Evolutionary conservation across 1,140 invertebrate species (phyloP), one percentile per base, ranked within the genome.

Genomic region (Brachionus rotundiformis): DNA sequence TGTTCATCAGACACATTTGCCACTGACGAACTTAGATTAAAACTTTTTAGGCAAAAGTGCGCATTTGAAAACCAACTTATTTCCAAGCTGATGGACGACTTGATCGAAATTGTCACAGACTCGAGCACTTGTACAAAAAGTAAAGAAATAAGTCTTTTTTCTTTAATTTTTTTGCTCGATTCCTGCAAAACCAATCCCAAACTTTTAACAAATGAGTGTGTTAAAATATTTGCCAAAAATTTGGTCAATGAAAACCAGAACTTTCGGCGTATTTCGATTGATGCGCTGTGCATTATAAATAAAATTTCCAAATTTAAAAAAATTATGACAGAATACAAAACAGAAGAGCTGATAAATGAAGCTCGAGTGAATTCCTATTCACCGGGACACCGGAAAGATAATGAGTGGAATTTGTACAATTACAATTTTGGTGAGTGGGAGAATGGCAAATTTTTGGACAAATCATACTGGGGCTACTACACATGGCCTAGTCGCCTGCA

Each of bases 401-500:
- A 81, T 19, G 10, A 7, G 4, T 81, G 79, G 54, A 16, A 79
- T 63, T 10, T 79, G 47, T 79, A 36, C 36, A 23, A 63, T 36
- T 29, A 36, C 23, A 63, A 79, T 39, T 79, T 79, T 79, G 16
- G 2, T 8, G 39, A 44, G 11, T 79, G 44, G 44, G 7, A 19
- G 5, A 10, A 79, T 33, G 47, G 41, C 11, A 54, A 90, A 36
- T 91, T 90, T 84, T 86, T 94, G 5, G 91, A 94, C 84, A 91
- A 92, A 83, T 90, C 90, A 13, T 90, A 90, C 83, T 88, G 90
- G 82, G 94, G 95, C 3, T 95, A 92, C 86, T 94, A 94, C 84
- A 88, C 87, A 1, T 96, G 94, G 94, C 93, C 94, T 0, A 91
- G 92, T 88, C 90, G 87, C 84, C 86, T 86, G 81, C 5, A 47